phyloP scores from a whole-genome alignment of 2,888 invertebrate genomes.

The Neoascia interrupta region DNA sequence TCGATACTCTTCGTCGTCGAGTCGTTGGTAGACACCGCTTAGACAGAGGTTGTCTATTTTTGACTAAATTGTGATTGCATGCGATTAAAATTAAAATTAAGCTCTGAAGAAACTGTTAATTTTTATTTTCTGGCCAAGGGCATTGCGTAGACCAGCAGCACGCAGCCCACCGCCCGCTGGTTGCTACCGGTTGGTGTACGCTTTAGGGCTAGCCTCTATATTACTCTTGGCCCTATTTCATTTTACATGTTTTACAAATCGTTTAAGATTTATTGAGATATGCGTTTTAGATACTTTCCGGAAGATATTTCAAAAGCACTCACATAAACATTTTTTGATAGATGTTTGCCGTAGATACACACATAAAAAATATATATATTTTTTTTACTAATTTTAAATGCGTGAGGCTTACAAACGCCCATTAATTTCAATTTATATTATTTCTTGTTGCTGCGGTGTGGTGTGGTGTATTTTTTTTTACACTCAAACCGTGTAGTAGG shows the following conservation, averaged over 20 bases:
- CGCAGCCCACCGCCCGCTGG: conserved; percentile 3
- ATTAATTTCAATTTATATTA: conserved; percentile 61
- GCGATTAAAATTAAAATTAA: conserved; percentile 51
- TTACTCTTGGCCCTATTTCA: conserved; percentile 6
- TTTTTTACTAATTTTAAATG: conserved; percentile 35
- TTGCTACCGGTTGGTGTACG: background rate
- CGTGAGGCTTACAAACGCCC: conserved; percentile 66
- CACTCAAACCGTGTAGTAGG: conserved; percentile 40
- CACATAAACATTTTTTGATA: conserved; percentile 27
- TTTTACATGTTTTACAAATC: conserved; percentile 16
- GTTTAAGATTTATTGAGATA: conserved; percentile 46
- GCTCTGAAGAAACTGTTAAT: conserved; percentile 39
- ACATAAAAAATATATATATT: too few species aligned
- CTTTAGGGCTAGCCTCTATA: conserved; percentile 3
- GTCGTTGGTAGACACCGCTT: conserved; percentile 39
- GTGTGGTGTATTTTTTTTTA: conserved; percentile 6
- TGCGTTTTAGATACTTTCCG: conserved; percentile 36
- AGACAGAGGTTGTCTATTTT: conserved; percentile 58
- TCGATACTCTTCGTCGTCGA: conserved; percentile 14
- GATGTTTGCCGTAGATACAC: background rate
- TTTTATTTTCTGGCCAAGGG: conserved; percentile 44
- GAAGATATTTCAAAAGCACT: conserved; percentile 63
- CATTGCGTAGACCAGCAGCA: conserved; percentile 42
- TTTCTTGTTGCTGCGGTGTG: conserved; percentile 12
- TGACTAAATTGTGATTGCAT: conserved; percentile 46